A percentile compares a stretch with the other conserved stretches of the same genome.
Evolutionary conservation across 2,113 vertebrate species (phyloP).

Genomic region (Bubo scandiacus): DNA sequence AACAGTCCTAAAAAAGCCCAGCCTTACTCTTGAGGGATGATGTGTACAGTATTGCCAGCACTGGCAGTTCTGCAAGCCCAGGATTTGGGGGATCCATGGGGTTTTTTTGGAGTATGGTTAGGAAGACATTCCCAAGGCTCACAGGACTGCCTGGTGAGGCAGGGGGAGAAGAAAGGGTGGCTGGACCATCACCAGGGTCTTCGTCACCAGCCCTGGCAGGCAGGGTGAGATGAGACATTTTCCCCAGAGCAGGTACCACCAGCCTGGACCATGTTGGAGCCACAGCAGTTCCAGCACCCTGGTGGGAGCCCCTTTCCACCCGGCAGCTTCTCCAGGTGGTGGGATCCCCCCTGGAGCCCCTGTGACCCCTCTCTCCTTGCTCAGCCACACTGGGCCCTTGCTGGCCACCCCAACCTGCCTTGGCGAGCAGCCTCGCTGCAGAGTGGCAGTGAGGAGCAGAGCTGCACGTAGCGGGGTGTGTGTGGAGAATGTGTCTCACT

Average conservation of each 20-base stretch:
- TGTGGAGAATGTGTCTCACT: not conserved
- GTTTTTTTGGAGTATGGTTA: not conserved
- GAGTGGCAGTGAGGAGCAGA: not conserved
- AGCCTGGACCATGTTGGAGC: not conserved
- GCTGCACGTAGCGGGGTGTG: not conserved
- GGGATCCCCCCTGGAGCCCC: not conserved
- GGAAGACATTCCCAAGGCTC: not conserved
- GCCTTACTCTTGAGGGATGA: not conserved
- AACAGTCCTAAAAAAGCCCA: not conserved
- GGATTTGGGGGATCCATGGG: not conserved
- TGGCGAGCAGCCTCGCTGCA: rapidly evolving
- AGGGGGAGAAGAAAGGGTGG: not conserved
- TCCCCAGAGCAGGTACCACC: not conserved
- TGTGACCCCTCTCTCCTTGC: rapidly evolving
- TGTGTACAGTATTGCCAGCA: not conserved
- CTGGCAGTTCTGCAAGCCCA: not conserved
- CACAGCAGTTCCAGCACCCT: not conserved
- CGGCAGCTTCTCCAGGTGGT: rapidly evolving
- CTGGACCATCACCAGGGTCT: not conserved
- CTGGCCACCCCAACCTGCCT: not conserved
- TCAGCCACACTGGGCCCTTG: not conserved
- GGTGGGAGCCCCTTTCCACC: not conserved
- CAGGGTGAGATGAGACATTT: rapidly evolving
- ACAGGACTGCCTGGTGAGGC: not conserved
- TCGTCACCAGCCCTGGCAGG: not conserved